Evolutionary conservation across 1,140 invertebrate genomes (phyloP).

Genomic region (Magallana angulata): DNA sequence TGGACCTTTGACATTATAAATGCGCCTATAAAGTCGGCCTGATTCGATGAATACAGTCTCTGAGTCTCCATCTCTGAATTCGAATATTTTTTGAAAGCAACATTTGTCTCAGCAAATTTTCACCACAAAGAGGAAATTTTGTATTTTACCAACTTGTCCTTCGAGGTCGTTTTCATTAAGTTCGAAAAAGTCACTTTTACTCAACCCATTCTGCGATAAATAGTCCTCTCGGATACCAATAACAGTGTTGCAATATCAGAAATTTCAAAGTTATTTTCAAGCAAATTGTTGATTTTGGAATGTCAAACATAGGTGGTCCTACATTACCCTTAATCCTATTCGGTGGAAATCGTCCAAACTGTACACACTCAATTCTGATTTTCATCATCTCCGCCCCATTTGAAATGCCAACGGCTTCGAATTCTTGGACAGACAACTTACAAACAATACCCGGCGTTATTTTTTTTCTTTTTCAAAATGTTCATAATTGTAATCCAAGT

Average conservation of each 20-base stretch:
- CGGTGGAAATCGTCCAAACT: slow-evolving; percentile 38
- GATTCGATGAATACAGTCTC: too few species aligned
- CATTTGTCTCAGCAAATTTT: not conserved
- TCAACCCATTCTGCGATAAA: slow-evolving; percentile 40
- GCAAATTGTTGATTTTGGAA: slow-evolving; percentile 39
- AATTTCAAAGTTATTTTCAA: slow-evolving; percentile 41
- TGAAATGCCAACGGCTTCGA: slow-evolving; percentile 27
- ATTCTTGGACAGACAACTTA: slow-evolving; percentile 40
- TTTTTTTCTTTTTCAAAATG: slow-evolving; percentile 19
- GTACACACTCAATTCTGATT: slow-evolving; percentile 43
- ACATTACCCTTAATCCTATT: not conserved
- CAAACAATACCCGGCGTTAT: slow-evolving; percentile 53
- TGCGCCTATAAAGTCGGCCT: too few species aligned
- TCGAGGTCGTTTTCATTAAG: not conserved
- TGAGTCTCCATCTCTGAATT: not conserved
- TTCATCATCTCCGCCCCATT: slow-evolving; percentile 43
- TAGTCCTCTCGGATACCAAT: slow-evolving; percentile 30
- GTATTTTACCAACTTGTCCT: not conserved
- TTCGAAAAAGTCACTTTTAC: slow-evolving; percentile 2
- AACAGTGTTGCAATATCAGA: slow-evolving; percentile 41
- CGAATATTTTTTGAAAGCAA: not conserved
- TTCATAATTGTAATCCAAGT: not conserved
- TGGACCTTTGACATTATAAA: too few species aligned
- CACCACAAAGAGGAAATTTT: not conserved
- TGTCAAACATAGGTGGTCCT: slow-evolving; percentile 28